Base-by-base conservation (phyloP, 2,888 invertebrate species). In the Agrochola litura region DNA sequence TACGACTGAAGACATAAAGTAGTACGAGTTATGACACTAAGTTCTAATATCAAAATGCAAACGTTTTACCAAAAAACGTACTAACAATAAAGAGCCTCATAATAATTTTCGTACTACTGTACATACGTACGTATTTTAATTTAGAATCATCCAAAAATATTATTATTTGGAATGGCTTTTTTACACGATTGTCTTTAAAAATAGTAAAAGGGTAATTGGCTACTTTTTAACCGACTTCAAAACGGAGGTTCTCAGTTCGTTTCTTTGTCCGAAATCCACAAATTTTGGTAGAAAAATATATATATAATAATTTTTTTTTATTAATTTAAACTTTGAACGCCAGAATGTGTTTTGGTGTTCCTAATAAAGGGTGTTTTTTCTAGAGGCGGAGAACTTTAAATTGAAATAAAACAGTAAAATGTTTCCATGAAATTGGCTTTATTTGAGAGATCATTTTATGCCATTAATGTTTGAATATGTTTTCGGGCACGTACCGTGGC, bases 21-120 rank as follows among this genome's bases (percentile, higher is more conserved):
- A 69, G 70, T 58, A 70, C 41, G 49, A 56, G 56, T 77, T 41
- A 16, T n/a, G 25, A 46, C 30, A 58, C n/a, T 16, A 19, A 56
- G 19, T 41, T 78, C 43, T 56, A n/a, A 61, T 77, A 46, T 49
- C 46, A 63, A 77, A 65, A 52, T 56, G 37, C 54, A 16, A 64
- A n/a, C 43, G 14, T 46, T 61, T 66, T 12, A 22, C 12, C n/a
- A 3, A 43, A 61, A 54, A 46, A 37, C 52, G 41, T 43, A n/a
- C 19, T 37, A 16, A 66, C 30, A 19, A n/a, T 77, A 66, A 10
- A 12, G 25, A 68, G 30, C 16, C 22, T 37, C 41, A 54, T 30
- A 25, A 68, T 37, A 12, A 61, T 46, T 54, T 63, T 41, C 41
- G 43, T 54, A 41, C 52, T 60, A 61, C 49, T 30, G 22, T 70